These are phyloP conservation scores for Zeuzera pyrina DNA, from an alignment of 2,888 invertebrate species.

Conservation along the genomic window DNA sequence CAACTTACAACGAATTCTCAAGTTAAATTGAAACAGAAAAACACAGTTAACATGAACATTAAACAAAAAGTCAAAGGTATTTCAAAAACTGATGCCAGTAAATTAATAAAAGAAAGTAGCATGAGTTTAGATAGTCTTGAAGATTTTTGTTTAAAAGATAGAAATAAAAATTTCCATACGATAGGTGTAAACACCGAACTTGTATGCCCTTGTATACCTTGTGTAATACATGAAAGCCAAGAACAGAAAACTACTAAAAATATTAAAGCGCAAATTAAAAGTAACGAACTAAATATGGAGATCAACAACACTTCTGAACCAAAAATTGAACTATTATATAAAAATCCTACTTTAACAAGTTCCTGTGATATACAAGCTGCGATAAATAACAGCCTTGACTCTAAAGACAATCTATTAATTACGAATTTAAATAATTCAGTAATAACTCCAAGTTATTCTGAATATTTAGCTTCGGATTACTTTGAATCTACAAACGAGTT, in stretches of 20 bases:
- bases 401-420: constrained; percentile 22
- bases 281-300: constrained; percentile 7
- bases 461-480: constrained; percentile 14
- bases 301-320: constrained; percentile 20
- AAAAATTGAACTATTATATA: constrained; percentile 46
- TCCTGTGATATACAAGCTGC: constrained; percentile 29
- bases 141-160: constrained; percentile 21
- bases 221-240: constrained; percentile 44
- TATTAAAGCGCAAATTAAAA: constrained; percentile 9
- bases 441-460: constrained; percentile 20
- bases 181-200: constrained; percentile 55
- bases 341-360: constrained; percentile 46
- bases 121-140: constrained; percentile 62
- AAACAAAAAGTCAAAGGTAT: no score
- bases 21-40: no score
- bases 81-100: constrained; percentile 11
- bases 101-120: constrained; percentile 39
- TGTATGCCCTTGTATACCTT: constrained; percentile 47
- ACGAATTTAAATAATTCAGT: constrained; percentile 19
- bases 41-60: no score
- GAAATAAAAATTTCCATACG: constrained; percentile 33
- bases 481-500: constrained; percentile 12
- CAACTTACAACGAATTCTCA: no score
- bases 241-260: constrained; percentile 21
- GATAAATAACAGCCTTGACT: constrained; percentile 20